A percentile compares a stretch with the other conserved stretches of the same genome.
Evolutionary conservation across 2,888 invertebrate genomes (phyloP).

Genomic region (Maniola hyperantus): DNA sequence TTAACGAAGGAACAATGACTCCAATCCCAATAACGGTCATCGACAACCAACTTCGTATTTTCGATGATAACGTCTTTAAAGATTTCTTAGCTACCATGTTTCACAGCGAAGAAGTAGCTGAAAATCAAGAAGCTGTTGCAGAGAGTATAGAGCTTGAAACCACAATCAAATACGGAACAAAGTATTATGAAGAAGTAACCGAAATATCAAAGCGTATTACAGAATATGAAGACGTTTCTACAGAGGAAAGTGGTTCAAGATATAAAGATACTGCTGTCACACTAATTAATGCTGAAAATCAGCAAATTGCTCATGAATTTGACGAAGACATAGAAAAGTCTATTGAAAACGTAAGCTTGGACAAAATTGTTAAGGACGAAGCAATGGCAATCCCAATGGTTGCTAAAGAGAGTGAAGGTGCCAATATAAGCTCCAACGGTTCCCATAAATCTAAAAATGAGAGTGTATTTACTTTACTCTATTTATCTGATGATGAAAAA

Average conservation of each 20-base stretch:
- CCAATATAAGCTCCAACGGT: slow-evolving; percentile 4
- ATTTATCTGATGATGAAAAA: slow-evolving; percentile 51
- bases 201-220: slow-evolving; percentile 12
- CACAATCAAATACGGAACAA: slow-evolving; percentile 2
- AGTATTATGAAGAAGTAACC: slow-evolving; percentile 10
- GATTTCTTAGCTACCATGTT: slow-evolving; percentile 58
- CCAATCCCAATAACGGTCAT: slow-evolving; percentile 40
- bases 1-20: slow-evolving; percentile 36
- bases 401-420: slow-evolving; percentile 10
- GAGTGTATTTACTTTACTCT: slow-evolving; percentile 48
- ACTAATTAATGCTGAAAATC: slow-evolving; percentile 10
- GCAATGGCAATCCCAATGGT: slow-evolving; percentile 19
- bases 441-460: slow-evolving; percentile 32
- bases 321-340: slow-evolving; percentile 48
- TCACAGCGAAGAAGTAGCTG: slow-evolving; percentile 49
- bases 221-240: slow-evolving; percentile 16
- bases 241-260: slow-evolving; percentile 12
- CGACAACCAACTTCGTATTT: slow-evolving; percentile 44
- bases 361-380: slow-evolving; percentile 43
- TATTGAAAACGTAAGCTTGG: slow-evolving; percentile 50
- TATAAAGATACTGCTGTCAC: slow-evolving; percentile 9
- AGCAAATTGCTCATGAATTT: background rate
- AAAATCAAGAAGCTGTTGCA: slow-evolving; percentile 37
- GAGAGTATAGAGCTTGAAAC: slow-evolving; percentile 5
- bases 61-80: slow-evolving; percentile 49